These are phyloP conservation scores for Rhinolophus ferrumequinum DNA, from an alignment of 2,113 vertebrate species.

Conservation along the genomic window DNA sequence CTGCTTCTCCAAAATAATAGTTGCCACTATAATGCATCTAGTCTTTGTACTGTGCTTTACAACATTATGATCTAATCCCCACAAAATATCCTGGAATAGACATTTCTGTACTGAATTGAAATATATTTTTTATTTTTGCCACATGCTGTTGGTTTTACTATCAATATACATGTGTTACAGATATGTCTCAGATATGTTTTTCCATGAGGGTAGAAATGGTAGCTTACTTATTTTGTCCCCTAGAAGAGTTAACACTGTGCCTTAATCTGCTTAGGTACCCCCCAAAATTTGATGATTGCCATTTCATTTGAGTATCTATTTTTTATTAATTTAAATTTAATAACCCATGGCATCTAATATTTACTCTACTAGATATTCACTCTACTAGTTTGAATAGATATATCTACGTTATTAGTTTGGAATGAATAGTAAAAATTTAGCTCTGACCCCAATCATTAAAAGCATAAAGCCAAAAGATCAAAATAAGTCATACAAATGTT, in stretches of 20 bases:
- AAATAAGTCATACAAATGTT: background rate
- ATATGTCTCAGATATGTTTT: background rate
- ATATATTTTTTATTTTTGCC: conserved; percentile 11
- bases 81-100: background rate
- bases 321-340: background rate
- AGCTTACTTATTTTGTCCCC: background rate
- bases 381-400: background rate
- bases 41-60: background rate
- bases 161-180: background rate
- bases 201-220: background rate
- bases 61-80: background rate
- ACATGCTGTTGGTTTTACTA: background rate
- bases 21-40: background rate
- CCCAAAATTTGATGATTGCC: background rate
- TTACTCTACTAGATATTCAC: background rate
- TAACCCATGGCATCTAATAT: background rate
- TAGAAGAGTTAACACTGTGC: background rate
- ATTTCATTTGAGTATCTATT: background rate
- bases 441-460: background rate
- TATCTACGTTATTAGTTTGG: background rate
- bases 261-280: background rate
- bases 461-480: background rate
- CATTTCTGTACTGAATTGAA: conserved; percentile 15
- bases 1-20: background rate
- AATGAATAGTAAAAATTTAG: conserved; percentile 24